Conservation (phyloP, 2,797 vertebrate genomes). For the Adrianichthys oophorus region DNA sequence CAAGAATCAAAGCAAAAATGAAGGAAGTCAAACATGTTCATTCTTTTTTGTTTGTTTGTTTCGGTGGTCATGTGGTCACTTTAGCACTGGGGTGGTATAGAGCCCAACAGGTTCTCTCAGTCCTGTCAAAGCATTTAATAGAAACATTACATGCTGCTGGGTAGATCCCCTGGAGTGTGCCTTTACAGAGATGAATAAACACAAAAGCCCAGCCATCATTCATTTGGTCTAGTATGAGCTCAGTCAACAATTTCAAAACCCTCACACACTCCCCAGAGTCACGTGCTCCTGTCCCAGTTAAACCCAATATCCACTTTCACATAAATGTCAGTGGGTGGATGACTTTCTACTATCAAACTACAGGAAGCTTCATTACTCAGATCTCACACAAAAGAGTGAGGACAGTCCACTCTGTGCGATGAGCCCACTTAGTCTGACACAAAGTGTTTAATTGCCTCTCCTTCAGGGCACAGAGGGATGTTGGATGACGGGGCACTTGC, state of each 20-base stretch:
- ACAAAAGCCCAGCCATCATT: conserved; percentile 14
- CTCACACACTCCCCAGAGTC: conserved; percentile 4
- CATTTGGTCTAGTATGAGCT: conserved; percentile 21
- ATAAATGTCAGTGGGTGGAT: conserved; percentile 11
- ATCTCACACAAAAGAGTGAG: conserved; percentile 21
- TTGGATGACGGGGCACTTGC: conserved; percentile 46
- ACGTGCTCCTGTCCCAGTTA: conserved; percentile 8
- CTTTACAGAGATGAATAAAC: conserved; percentile 35
- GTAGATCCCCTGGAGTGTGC: conserved; percentile 7
- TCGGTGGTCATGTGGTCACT: conserved; percentile 4
- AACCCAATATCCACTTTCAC: conserved; percentile 10
- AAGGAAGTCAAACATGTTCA: too few species aligned
- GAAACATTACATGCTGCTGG: conserved; percentile 14
- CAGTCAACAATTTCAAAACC: conserved; percentile 39
- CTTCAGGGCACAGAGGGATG: conserved; percentile 31
- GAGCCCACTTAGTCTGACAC: conserved; percentile 43
- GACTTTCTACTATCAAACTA: conserved; percentile 36
- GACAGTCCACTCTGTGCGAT: conserved; percentile 10
- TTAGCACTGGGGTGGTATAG: conserved; percentile 3
- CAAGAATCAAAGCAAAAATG: too few species aligned
- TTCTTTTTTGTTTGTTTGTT: too few species aligned
- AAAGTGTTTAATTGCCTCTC: conserved; percentile 47
- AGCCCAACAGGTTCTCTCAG: conserved; percentile 3
- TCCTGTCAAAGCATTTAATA: conserved; percentile 13
- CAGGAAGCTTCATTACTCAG: conserved; percentile 34